Base-by-base conservation (phyloP, 2,888 invertebrate genomes). In the Helicoverpa assulta region DNA sequence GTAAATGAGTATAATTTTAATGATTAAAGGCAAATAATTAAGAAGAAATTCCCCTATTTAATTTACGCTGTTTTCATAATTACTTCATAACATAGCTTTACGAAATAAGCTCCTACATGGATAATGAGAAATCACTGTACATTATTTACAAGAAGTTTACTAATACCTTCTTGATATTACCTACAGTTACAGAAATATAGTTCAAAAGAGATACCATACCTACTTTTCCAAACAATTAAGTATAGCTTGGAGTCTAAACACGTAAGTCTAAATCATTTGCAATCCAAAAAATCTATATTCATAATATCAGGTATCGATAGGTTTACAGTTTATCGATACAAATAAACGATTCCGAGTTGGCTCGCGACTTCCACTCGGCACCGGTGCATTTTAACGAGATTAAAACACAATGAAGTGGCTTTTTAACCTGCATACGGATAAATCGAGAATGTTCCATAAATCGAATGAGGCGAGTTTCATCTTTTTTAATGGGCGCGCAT, bases 331-430 rank as follows among this genome's bases (percentile, higher is more conserved):
- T 43, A 64, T 68, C 60, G 67, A 66, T 66, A 67, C 70, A 80
- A 82, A 76, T 75, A 82, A 82, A 63, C 57, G 47, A 67, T 43
- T 47, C 21, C 21, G 55, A 81, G 59, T 62, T n/a, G 33, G 18
- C 47, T 60, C 50, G 33, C 43, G 47, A 57, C 64, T 63, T 52
- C 21, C 33, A 63, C 65, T 64, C 53, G 5, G 18, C 54, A 19
- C 58, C 54, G 51, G 26, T 52, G 59, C 69, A 75, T 84, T 81
- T 79, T 79, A 87, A 86, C 75, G 80, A 79, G 84, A 83, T 87
- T 82, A 81, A 79, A 76, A 60, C 68, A 78, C 81, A 84, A 85
- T 87, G 78, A 68, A 81, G 71, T 71, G 72, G 74, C 60, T 78
- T 82, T 80, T 80, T 66, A 68, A 80, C 81, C 80, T 80, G 77